Evolutionary conservation across 2,888 invertebrate species (phyloP), one percentile per base, ranked within the genome.

Genomic region (Mesoligia furuncula): DNA sequence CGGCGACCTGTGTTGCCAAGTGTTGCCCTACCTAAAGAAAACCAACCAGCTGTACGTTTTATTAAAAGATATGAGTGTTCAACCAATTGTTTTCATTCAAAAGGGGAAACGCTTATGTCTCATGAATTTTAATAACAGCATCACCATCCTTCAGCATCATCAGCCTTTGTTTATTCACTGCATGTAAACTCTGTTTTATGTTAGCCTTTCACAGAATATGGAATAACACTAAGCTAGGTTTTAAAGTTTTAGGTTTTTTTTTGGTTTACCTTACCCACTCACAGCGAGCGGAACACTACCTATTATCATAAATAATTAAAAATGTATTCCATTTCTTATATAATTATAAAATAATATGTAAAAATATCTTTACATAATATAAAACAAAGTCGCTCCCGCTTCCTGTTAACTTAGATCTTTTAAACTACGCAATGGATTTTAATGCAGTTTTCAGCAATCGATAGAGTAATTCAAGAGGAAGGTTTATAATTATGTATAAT

Each of bases 1-100:
- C 45, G 13, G 54, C 36, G 87, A 84, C 85, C 87, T 84, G 74
- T 69, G 57, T n/a, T 75, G 17, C 45, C 15, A 64, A 77, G 61
- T 80, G 75, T 85, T 85, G 81, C 81, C 66, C 36, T 75, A 31
- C 5, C 17, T 31, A 39, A 39, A 79, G 15, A 61, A 77, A 68
- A 66, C 13, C 0, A 31, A 27, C 20, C 24, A 31, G 45, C 13
- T 69, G 39, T 71, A 17, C 51, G 13, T 73, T 81, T 85, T 36
- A 45, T 45, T 24, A 61, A 61, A 13, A 57, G 5, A 59, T 24
- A 27, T 0, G 9, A 45, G 6, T 24, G 8, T 20, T 24, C 17
- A 17, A 13, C 17, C 6, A 57, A 27, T 24, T 61, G 27, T 4
- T 31, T 31, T 42, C 17, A 7, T n/a, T 31, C 3, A 15, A 71